These are phyloP conservation scores for Semnopithecus entellus DNA, from an alignment of 2,113 vertebrate species.

Conservation along the genomic window DNA sequence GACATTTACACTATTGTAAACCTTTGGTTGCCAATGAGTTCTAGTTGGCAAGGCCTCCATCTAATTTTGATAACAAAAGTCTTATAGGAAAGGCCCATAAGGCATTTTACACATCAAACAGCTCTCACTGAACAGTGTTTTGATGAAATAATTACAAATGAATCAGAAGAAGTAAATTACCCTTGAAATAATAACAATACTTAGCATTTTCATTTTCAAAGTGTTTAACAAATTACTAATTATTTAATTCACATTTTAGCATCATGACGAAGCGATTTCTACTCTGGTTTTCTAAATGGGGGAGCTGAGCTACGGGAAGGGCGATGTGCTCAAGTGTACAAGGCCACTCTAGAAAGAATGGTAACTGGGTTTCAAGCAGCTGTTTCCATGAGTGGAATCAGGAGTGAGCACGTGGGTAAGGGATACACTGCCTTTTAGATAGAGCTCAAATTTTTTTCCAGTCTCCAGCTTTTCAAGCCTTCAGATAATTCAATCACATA, in stretches of 20 bases:
- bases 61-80: conserved; percentile 54
- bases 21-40: not conserved
- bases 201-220: conserved; percentile 68
- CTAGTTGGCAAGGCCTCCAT: conserved; percentile 23
- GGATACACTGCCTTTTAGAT: not conserved
- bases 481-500: not conserved
- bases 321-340: not conserved
- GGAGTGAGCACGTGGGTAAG: not conserved
- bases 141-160: conserved; percentile 74
- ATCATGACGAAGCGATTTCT: conserved; percentile 17
- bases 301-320: not conserved
- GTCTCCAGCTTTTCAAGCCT: not conserved
- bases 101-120: conserved; percentile 56
- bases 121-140: conserved; percentile 56
- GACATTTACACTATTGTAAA: not conserved
- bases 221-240: conserved; percentile 70
- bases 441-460: not conserved
- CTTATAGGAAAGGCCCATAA: conserved; percentile 37
- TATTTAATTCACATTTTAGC: conserved; percentile 63
- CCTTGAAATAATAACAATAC: conserved; percentile 76
- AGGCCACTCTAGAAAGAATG: not conserved
- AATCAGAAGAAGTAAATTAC: conserved; percentile 73
- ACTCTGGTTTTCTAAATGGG: not conserved
- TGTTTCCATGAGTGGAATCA: not conserved
- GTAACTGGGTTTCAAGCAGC: not conserved